Percentiles rank a stretch among this genome's conserved stretches.
phyloP scores from a whole-genome alignment of 2,797 vertebrate genomes.

The Myripristis jacobus region DNA sequence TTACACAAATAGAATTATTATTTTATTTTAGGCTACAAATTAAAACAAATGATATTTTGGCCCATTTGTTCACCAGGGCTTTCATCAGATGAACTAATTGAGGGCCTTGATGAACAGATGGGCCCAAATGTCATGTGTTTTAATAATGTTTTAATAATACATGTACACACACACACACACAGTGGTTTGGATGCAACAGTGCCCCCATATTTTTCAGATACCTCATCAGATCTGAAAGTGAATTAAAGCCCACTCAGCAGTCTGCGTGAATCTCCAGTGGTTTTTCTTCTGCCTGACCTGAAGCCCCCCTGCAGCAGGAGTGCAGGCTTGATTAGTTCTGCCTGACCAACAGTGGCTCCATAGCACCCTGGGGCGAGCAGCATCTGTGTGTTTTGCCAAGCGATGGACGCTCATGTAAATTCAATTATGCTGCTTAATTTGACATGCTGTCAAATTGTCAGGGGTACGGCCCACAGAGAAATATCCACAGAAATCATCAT shows the following conservation, averaged over 20 bases:
- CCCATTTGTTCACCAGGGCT: no score
- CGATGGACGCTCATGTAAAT: conserved; percentile 44
- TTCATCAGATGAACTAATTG: no score
- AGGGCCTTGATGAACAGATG: no score
- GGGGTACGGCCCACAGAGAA: conserved; percentile 33
- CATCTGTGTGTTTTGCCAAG: conserved; percentile 62
- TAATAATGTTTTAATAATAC: no score
- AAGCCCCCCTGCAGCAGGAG: conserved; percentile 31
- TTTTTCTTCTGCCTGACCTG: conserved; percentile 51
- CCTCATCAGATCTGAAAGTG: conserved; percentile 9
- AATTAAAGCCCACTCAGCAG: conserved; percentile 3
- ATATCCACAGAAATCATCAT: conserved; percentile 53
- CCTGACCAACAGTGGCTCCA: conserved; percentile 34
- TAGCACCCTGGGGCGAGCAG: conserved; percentile 39
- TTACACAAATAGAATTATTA: no score
- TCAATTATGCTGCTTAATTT: conserved; percentile 70
- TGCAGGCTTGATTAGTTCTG: conserved; percentile 52
- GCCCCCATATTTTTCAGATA: conserved; percentile 8
- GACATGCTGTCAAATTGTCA: conserved; percentile 54
- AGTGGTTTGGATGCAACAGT: background rate
- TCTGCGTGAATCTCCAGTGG: conserved; percentile 20
- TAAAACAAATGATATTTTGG: no score
- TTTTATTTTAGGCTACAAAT: no score
- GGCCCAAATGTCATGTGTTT: no score
- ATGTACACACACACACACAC: conserved; percentile 24